phyloP scores from a whole-genome alignment of 2,888 invertebrate species.

The Cynaeus angustus region DNA sequence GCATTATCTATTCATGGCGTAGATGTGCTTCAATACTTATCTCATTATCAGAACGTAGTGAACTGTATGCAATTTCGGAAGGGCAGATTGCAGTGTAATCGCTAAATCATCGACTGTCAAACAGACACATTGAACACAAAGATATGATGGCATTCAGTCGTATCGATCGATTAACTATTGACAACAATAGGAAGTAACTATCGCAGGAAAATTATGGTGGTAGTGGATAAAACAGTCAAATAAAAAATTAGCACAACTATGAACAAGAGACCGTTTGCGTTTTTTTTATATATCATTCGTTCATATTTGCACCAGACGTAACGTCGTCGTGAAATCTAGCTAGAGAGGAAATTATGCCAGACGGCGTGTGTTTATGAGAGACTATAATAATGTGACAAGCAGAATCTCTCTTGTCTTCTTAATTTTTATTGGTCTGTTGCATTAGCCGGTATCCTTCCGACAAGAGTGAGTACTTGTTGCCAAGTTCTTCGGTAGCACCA shows the following conservation, averaged over 20 bases:
- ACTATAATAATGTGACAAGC: constrained; percentile 16
- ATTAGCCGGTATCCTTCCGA: constrained; percentile 34
- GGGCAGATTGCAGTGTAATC: constrained; percentile 44
- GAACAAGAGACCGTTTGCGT: neutral
- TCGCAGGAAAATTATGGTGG: constrained; percentile 17
- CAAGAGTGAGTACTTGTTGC: constrained; percentile 41
- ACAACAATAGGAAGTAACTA: constrained; percentile 31
- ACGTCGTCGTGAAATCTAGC: neutral
- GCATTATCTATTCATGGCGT: constrained; percentile 27
- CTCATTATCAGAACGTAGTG: constrained; percentile 45
- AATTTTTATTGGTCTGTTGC: constrained; percentile 34
- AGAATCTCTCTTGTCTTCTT: constrained; percentile 17
- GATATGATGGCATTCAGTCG: constrained; percentile 41
- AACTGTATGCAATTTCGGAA: constrained; percentile 42
- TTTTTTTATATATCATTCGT: neutral
- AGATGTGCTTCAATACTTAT: constrained; percentile 33
- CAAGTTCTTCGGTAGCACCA: constrained; percentile 24
- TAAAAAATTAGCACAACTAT: neutral
- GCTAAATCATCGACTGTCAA: constrained; percentile 47
- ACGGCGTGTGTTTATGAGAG: constrained; percentile 6
- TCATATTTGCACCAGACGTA: neutral
- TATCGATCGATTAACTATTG: constrained; percentile 41
- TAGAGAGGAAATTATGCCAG: constrained; percentile 9
- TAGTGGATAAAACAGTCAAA: neutral
- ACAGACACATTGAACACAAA: constrained; percentile 45